Evolutionary conservation across 2,113 vertebrate species (phyloP).

Genomic region (Centropristis striata): DNA sequence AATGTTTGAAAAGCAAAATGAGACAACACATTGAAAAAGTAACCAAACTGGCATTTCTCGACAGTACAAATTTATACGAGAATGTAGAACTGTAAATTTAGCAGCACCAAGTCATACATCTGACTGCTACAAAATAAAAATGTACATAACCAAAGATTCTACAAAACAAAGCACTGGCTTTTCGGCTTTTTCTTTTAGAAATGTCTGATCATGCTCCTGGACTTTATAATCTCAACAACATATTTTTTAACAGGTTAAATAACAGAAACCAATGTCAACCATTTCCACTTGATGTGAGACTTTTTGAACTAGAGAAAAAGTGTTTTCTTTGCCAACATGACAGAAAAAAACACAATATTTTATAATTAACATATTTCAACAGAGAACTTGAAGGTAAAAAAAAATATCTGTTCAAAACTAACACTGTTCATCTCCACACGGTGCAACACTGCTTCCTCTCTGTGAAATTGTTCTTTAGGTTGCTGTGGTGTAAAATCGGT

Average conservation of each 20-base stretch:
- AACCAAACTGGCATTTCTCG: conserved; percentile 28
- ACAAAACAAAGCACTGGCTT: conserved; percentile 32
- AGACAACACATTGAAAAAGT: conserved; percentile 19
- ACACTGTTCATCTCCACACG: conserved; percentile 63
- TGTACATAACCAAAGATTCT: conserved; percentile 22
- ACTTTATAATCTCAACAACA: neutral
- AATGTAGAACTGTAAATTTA: conserved; percentile 47
- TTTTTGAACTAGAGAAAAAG: conserved; percentile 50
- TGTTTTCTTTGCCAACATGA: conserved; percentile 15
- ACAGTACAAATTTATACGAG: conserved; percentile 59
- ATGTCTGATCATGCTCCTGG: conserved; percentile 28
- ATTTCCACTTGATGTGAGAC: neutral
- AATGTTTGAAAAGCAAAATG: conserved; percentile 32
- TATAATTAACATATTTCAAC: conserved; percentile 12
- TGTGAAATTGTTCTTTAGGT: neutral
- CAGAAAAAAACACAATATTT: conserved; percentile 37
- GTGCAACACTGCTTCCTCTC: neutral
- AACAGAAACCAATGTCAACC: conserved; percentile 13
- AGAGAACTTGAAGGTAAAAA: conserved; percentile 51
- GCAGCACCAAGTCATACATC: conserved; percentile 60
- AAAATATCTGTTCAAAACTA: conserved; percentile 46
- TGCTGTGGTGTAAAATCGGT: conserved; percentile 20
- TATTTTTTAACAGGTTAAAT: conserved; percentile 25
- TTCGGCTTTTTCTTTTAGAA: conserved; percentile 11
- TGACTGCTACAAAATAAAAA: conserved; percentile 43